Percentiles rank a stretch among this genome's conserved stretches.
Evolutionary conservation across 2,888 invertebrate genomes (phyloP).

Genomic region (Belgica antarctica): DNA sequence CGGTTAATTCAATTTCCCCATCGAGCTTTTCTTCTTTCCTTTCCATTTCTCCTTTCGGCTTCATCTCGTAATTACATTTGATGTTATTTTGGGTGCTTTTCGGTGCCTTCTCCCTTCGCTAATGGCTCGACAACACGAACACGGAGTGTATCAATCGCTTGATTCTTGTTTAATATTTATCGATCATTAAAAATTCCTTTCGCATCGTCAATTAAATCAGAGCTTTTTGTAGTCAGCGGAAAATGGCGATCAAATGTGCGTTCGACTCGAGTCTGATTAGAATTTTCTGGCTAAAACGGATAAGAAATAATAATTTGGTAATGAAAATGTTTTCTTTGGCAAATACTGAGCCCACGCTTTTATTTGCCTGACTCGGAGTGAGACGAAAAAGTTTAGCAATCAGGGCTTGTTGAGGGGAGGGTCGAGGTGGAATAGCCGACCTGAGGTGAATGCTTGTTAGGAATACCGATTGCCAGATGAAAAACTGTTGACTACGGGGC

Average conservation of each 20-base stretch:
- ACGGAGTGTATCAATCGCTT: background rate
- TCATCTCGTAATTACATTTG: background rate
- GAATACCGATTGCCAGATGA: too few relatives aligned
- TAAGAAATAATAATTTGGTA: background rate
- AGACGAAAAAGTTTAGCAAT: too few relatives aligned
- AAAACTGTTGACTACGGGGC: too few relatives aligned
- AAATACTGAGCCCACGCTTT: too few relatives aligned
- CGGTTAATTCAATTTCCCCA: background rate
- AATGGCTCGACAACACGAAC: background rate
- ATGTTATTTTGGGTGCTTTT: background rate
- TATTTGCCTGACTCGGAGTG: too few relatives aligned
- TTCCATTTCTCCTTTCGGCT: too few relatives aligned
- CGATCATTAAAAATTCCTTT: slow-evolving; percentile 3
- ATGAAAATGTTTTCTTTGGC: background rate
- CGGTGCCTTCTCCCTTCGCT: background rate
- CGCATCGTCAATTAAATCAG: slow-evolving; percentile 6
- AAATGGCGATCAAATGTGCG: background rate
- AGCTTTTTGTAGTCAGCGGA: background rate
- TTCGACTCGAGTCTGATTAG: too few relatives aligned
- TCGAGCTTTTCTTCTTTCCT: background rate
- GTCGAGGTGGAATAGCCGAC: too few relatives aligned
- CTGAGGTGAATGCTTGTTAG: too few relatives aligned
- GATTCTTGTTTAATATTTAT: background rate
- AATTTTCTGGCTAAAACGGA: too few relatives aligned
- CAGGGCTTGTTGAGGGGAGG: too few relatives aligned